Conservation (phyloP, 2,113 vertebrate genomes). For the Apeltes quadracus region DNA sequence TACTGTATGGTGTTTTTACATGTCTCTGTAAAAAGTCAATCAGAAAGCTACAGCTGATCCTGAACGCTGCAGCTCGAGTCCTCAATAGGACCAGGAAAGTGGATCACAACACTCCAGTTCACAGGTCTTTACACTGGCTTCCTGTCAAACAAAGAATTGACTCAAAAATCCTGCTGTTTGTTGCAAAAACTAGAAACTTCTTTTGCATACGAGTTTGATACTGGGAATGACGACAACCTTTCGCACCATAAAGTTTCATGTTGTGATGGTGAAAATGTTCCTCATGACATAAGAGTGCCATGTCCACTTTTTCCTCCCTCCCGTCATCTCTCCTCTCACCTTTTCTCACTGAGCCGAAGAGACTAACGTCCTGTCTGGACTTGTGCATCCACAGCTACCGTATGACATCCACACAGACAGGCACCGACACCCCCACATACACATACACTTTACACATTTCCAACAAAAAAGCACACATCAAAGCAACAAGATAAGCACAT, state of each 20-base stretch:
- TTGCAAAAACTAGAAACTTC: no score
- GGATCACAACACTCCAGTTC: no score
- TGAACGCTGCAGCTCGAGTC: no score
- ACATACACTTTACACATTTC: not conserved
- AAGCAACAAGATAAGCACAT: slow-evolving; percentile 40
- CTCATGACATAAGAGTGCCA: slow-evolving; percentile 6
- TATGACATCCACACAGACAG: slow-evolving; percentile 4
- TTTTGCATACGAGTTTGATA: no score
- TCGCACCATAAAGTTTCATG: not conserved
- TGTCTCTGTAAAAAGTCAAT: no score
- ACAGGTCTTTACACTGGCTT: no score
- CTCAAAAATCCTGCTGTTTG: no score
- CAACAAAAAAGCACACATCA: slow-evolving; percentile 42
- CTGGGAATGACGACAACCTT: no score
- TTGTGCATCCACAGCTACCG: slow-evolving; percentile 24
- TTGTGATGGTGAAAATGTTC: slow-evolving; percentile 1
- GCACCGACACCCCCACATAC: not conserved
- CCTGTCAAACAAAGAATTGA: no score
- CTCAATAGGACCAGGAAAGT: no score
- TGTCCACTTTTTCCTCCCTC: slow-evolving; percentile 1
- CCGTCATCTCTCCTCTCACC: slow-evolving; percentile 16
- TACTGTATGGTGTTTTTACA: no score
- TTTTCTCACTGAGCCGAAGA: slow-evolving; percentile 37
- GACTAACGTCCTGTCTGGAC: slow-evolving; percentile 48
- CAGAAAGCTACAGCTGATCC: no score